Conservation (phyloP, 1,140 invertebrate genomes). For the Meloidogyne hapla region DNA sequence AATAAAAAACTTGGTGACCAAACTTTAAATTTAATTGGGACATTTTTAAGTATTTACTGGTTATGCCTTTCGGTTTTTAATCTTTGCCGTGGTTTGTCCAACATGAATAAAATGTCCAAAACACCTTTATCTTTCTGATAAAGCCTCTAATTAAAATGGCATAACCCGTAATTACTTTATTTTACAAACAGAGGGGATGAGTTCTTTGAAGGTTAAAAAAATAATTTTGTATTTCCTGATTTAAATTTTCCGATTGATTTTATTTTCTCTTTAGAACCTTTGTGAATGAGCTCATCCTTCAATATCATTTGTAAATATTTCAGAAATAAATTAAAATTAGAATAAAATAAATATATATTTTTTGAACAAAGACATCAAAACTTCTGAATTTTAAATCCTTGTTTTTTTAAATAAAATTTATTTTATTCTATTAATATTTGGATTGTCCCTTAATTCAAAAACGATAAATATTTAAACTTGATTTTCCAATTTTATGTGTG, state of each 20-base stretch:
- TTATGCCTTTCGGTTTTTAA: neutral
- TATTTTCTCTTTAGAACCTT: neutral
- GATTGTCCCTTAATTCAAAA: neutral
- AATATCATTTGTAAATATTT: conserved; percentile 1
- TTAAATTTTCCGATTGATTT: neutral
- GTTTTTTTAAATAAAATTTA: neutral
- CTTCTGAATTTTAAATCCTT: too few relatives aligned
- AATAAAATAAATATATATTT: too few relatives aligned
- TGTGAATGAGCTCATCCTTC: neutral
- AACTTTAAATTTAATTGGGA: neutral
- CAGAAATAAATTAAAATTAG: neutral
- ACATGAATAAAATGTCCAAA: too few relatives aligned
- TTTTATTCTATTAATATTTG: neutral
- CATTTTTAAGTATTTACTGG: neutral
- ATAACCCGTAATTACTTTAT: neutral
- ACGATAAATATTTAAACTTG: neutral
- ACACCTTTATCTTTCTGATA: too few relatives aligned
- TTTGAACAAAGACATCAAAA: too few relatives aligned
- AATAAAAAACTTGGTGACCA: neutral
- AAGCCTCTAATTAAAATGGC: neutral
- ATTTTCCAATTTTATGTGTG: neutral
- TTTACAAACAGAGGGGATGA: neutral
- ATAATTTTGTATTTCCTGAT: too few relatives aligned
- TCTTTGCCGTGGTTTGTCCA: too few relatives aligned
- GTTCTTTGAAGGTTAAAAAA: neutral